Conservation (phyloP, 2,113 vertebrate genomes). For the Porphyrio hochstetteri region DNA sequence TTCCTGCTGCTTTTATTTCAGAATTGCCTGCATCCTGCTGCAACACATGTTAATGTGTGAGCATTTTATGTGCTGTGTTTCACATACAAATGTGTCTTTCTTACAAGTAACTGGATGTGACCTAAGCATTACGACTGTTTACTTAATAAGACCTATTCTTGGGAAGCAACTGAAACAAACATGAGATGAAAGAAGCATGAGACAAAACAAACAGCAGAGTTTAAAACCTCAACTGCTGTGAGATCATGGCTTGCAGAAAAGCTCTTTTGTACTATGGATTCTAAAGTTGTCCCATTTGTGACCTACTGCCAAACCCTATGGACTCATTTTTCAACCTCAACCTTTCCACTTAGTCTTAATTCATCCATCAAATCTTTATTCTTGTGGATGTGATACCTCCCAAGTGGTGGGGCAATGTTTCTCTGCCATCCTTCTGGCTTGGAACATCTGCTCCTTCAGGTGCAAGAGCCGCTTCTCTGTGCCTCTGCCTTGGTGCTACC, state of each 20-base stretch:
- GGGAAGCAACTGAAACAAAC: slow-evolving; percentile 13
- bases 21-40: slow-evolving; percentile 4
- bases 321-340: not conserved
- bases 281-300: not conserved
- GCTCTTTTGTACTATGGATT: not conserved
- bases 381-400: not conserved
- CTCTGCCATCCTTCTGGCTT: not conserved
- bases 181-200: not conserved
- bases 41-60: not conserved
- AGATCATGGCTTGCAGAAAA: not conserved
- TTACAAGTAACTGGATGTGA: slow-evolving; percentile 13
- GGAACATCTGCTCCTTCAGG: not conserved
- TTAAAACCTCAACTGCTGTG: not conserved
- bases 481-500: not conserved
- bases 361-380: not conserved
- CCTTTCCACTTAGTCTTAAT: not conserved
- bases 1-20: slow-evolving; percentile 51
- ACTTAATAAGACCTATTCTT: not conserved
- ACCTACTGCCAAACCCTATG: not conserved
- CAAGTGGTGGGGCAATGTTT: not conserved
- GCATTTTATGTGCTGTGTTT: not conserved
- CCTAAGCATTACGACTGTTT: slow-evolving; percentile 11
- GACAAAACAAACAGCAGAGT: not conserved
- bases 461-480: not conserved
- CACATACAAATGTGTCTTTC: not conserved